Conservation (phyloP, 2,113 vertebrate species). For the Peromyscus leucopus region DNA sequence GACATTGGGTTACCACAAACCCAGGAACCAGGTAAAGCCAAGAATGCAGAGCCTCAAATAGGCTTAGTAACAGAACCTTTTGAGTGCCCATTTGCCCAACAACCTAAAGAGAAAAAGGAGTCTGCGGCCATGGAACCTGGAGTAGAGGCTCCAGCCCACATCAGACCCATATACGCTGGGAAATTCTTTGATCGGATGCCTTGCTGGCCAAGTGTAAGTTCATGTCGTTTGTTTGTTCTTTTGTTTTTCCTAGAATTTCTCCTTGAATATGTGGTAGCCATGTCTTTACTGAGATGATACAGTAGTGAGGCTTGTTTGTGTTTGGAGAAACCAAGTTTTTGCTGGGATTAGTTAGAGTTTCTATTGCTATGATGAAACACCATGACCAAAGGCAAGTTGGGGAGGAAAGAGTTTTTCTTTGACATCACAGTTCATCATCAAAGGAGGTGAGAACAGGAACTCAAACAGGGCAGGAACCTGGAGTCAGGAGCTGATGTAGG, state of each 20-base stretch:
- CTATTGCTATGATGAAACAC: not conserved
- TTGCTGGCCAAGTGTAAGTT: constrained; percentile 76
- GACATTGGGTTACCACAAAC: constrained; percentile 49
- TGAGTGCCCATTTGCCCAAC: not conserved
- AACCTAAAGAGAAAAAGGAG: not conserved
- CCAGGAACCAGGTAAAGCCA: not conserved
- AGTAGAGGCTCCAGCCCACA: constrained; percentile 51
- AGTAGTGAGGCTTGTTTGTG: not conserved
- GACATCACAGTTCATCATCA: not conserved
- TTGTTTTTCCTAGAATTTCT: not conserved
- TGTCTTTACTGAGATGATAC: not conserved
- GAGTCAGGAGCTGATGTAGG: not conserved
- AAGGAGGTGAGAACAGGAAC: not conserved
- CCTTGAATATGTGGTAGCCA: not conserved
- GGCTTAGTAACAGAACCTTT: constrained; percentile 57
- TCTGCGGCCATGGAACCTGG: not conserved
- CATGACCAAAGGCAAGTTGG: not conserved
- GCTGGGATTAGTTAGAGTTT: not conserved
- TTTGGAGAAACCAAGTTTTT: constrained; percentile 9
- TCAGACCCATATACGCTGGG: constrained; percentile 72
- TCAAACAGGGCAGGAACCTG: not conserved
- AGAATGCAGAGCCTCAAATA: not conserved
- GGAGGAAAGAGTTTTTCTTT: not conserved
- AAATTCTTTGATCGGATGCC: constrained; percentile 71
- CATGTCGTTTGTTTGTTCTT: not conserved